These are phyloP conservation scores for Schizaphis graminum DNA, from an alignment of 2,888 invertebrate species.

Conservation along the genomic window DNA sequence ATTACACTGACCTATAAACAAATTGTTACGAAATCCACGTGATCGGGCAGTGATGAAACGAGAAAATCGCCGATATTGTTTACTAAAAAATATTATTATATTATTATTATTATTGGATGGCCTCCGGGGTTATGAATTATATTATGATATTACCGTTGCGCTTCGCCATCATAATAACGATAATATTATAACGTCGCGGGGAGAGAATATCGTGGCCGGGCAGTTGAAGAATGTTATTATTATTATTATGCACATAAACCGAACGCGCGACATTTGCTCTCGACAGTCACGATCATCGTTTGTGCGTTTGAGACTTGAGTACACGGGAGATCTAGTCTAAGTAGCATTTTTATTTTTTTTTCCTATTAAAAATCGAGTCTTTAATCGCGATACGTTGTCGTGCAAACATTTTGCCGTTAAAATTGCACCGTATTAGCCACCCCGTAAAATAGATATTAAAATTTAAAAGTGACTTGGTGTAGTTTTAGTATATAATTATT, in stretches of 20 bases:
- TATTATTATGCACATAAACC: constrained; percentile 1
- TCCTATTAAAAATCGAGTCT: not conserved
- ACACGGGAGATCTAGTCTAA: not conserved
- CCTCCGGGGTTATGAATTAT: too few relatives aligned
- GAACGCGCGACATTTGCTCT: not conserved
- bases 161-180: not conserved
- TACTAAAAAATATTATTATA: constrained; percentile 11
- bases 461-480: not conserved
- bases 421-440: not conserved
- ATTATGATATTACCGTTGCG: not conserved
- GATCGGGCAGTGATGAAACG: not conserved
- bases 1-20: constrained; percentile 19
- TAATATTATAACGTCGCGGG: not conserved
- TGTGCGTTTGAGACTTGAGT: too few relatives aligned
- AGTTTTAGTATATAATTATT: not conserved
- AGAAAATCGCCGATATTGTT: not conserved
- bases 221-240: not conserved
- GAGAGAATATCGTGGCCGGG: not conserved
- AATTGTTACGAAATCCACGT: not conserved
- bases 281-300: not conserved
- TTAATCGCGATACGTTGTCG: not conserved
- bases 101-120: not conserved
- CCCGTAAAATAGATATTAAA: not conserved
- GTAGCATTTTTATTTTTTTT: not conserved
- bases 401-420: not conserved